Evolutionary conservation across 2,888 invertebrate genomes (phyloP), one percentile per base, ranked within the genome.

Genomic region (Xestia c-nigrum): DNA sequence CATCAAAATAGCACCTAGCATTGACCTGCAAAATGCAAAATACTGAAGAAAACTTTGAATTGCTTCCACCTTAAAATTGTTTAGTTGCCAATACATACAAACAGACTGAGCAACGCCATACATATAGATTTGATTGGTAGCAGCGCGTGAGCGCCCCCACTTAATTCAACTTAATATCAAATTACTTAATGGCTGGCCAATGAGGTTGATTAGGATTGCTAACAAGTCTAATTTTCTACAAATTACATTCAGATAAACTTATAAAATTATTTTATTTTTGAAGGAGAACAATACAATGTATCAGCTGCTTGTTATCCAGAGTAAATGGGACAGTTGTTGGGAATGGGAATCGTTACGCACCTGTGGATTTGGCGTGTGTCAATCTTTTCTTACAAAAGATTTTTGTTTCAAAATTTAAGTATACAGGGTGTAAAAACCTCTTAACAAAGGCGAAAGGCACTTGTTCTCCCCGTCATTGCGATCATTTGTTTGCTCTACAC

Each of bases 81-180:
- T 16, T 3, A 19, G 10, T 76, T 38, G 21, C 10, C 5, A 50
- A 57, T 55, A 3, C 21, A 57, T 38, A 21, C n/a, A 72, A 0
- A 72, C 77, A 74, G 47, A 81, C 71, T 67, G 0, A 24, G 57
- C 12, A 14, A 63, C 12, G 40, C 12, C 14, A 59, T 82, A 5
- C 0, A 47, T 76, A 52, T 78, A 70, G 59, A 63, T 21, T 52
- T 72, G 16, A 78, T 68, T 50, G 50, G 74, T 76, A 83, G 77
- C 79, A 9, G 65, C 65, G 86, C 84, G 87, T 76, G 86, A 83
- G 80, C 78, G 88, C 86, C 81, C 75, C 84, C 84, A 86, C 80
- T 87, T 84, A 75, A 85, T 86, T 81, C 78, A 76, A 78, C 40
- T 77, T 81, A 80, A 85, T 88, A 85, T 88, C 83, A 80, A 85